phyloP scores from a whole-genome alignment of 2,797 vertebrate genomes.

The Sebastes hopkinsi region DNA sequence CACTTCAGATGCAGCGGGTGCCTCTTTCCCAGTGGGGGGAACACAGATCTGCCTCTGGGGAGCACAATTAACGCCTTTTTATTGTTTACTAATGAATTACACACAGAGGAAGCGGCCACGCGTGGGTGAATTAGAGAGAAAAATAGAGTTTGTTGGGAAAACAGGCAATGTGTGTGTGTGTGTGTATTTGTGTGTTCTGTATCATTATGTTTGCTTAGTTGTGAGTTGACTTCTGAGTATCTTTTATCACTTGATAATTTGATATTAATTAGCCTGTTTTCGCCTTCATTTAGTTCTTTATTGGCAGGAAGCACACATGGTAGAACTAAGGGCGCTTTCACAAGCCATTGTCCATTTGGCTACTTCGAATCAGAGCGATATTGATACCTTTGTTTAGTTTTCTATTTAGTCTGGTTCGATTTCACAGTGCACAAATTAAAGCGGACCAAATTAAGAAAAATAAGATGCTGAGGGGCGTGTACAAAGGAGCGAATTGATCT shows the following conservation, averaged over 20 bases:
- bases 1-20: conserved; percentile 64
- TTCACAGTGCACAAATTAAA: no score
- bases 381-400: no score
- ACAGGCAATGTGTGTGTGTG: conserved; percentile 11
- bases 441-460: no score
- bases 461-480: no score
- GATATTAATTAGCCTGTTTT: conserved; percentile 47
- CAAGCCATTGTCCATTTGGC: no score
- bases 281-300: conserved; percentile 10
- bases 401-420: no score
- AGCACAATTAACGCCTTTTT: conserved; percentile 75
- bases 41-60: conserved; percentile 67
- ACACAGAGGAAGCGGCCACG: conserved; percentile 48
- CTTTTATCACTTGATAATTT: conserved; percentile 44
- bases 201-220: conserved; percentile 27
- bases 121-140: conserved; percentile 47
- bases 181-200: conserved; percentile 1
- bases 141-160: conserved; percentile 39
- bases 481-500: no score
- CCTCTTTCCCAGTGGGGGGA: conserved; percentile 60
- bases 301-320: neutral
- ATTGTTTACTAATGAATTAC: conserved; percentile 80
- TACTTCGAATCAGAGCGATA: no score
- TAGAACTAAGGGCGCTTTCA: neutral
- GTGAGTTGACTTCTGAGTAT: conserved; percentile 31